Evolutionary conservation across 2,113 vertebrate genomes (phyloP).

Genomic region (Ceyx cyanopectus): DNA sequence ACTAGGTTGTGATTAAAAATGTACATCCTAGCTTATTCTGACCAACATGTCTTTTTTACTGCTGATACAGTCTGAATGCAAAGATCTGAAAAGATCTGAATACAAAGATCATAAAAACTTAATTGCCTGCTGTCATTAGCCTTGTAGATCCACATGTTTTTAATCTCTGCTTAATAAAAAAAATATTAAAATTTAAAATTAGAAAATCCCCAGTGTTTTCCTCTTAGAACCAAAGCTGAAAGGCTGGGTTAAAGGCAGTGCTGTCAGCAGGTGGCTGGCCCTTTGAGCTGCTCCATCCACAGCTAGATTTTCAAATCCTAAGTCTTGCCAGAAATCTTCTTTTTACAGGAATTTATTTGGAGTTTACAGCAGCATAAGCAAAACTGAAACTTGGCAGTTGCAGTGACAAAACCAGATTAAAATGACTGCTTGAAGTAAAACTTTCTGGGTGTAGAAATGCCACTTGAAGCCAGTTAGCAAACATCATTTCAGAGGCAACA

Average conservation of each 20-base stretch:
- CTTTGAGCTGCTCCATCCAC: background rate
- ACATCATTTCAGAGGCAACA: background rate
- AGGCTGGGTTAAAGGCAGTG: background rate
- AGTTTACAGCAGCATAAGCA: background rate
- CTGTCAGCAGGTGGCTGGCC: background rate
- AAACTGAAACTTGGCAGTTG: background rate
- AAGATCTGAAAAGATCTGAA: background rate
- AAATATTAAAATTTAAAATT: background rate
- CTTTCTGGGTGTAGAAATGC: background rate
- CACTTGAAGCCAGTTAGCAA: background rate
- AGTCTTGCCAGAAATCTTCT: background rate
- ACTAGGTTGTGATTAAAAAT: background rate
- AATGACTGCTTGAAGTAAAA: background rate
- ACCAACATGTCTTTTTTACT: background rate
- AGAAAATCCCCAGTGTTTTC: background rate
- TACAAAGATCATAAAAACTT: background rate
- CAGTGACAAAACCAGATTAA: background rate
- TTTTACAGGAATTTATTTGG: background rate
- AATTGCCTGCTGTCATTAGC: background rate
- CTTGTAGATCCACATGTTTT: background rate
- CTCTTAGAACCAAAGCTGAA: background rate
- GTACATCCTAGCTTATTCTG: background rate
- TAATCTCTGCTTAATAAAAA: background rate
- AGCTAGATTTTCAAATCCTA: background rate
- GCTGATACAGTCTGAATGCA: background rate